Percentiles rank a stretch among this genome's conserved stretches.
These are phyloP conservation scores for Polymixis lichenea DNA, from an alignment of 2,888 invertebrate genomes.

Conservation along the genomic window DNA sequence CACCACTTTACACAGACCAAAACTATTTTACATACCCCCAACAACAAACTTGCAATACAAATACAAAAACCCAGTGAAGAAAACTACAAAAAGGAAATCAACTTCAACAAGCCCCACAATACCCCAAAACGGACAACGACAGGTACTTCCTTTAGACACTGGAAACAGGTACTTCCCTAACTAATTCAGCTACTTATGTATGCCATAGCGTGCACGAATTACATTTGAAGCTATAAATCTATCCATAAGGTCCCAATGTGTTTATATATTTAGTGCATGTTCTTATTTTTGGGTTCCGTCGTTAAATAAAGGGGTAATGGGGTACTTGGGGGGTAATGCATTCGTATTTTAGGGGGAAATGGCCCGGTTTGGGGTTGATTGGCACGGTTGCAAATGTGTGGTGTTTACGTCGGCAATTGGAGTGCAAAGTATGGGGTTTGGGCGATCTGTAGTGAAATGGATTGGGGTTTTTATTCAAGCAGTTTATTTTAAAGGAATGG, in stretches of 20 bases:
- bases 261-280: conserved; percentile 74
- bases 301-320: conserved; percentile 69
- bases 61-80: conserved; percentile 37
- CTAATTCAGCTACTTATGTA: conserved; percentile 79
- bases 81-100: conserved; percentile 36
- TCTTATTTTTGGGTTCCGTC: conserved; percentile 65
- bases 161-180: conserved; percentile 73
- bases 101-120: conserved; percentile 44
- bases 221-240: conserved; percentile 80
- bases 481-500: background rate
- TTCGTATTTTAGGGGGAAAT: conserved; percentile 61
- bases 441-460: conserved; percentile 12
- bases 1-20: background rate
- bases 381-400: conserved; percentile 45
- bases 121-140: conserved; percentile 59
- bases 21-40: background rate
- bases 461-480: conserved; percentile 5
- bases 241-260: conserved; percentile 64
- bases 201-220: conserved; percentile 75
- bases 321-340: conserved; percentile 57
- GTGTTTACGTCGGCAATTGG: conserved; percentile 20
- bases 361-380: conserved; percentile 43
- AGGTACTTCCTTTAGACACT: conserved; percentile 70
- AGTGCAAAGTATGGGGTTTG: conserved; percentile 29
- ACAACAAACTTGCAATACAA: conserved; percentile 8